Conservation (phyloP, 2,797 vertebrate species). For the Falco rusticolus region DNA sequence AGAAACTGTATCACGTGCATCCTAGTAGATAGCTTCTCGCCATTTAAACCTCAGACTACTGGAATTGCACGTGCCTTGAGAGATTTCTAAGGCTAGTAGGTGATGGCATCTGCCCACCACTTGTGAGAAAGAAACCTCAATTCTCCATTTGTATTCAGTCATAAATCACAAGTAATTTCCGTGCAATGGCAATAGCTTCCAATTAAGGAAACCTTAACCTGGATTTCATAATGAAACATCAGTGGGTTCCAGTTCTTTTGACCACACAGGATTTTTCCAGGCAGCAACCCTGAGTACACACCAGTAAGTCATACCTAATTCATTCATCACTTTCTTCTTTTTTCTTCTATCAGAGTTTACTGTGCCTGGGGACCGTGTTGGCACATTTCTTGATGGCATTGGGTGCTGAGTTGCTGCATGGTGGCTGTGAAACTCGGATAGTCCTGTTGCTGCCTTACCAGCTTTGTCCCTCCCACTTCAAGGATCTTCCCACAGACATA, state of each 20-base stretch:
- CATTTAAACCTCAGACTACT: not conserved
- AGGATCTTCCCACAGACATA: not conserved
- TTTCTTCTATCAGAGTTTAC: not conserved
- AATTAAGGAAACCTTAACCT: not conserved
- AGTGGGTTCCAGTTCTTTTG: not conserved
- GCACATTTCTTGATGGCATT: not conserved
- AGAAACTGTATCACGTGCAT: not conserved
- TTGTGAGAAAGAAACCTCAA: not conserved
- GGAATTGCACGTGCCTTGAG: not conserved
- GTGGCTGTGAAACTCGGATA: not conserved
- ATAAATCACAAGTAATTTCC: not conserved
- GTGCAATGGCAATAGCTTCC: not conserved
- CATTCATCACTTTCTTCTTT: not conserved
- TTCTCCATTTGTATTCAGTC: not conserved
- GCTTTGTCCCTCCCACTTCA: not conserved
- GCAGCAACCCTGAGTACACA: not conserved
- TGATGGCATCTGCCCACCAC: not conserved
- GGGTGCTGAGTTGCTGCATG: not conserved
- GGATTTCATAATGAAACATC: not conserved
- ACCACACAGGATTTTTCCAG: not conserved
- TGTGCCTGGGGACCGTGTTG: not conserved
- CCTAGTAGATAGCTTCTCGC: not conserved
- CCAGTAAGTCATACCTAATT: not conserved
- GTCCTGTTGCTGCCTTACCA: not conserved
- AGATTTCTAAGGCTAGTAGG: not conserved